Conservation (phyloP, 2,888 invertebrate genomes). For the Octodonta nipae region DNA sequence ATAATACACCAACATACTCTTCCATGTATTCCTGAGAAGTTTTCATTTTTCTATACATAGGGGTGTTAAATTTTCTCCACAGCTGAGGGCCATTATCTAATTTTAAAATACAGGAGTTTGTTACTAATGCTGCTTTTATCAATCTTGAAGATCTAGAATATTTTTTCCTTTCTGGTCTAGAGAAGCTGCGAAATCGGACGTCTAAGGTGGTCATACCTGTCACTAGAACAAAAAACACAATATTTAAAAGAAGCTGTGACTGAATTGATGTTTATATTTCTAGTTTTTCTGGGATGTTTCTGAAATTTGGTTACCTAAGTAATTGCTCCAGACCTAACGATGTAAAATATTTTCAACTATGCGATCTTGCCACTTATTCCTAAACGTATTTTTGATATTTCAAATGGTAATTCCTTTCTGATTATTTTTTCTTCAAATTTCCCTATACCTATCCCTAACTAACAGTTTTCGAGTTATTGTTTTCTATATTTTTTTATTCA, state of each 20-base stretch:
- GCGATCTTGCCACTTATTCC: too few species aligned
- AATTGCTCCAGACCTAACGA: too few species aligned
- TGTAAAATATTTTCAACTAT: too few species aligned
- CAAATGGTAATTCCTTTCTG: too few species aligned
- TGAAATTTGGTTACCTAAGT: too few species aligned
- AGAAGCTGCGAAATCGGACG: conserved; percentile 54
- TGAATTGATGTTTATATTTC: too few species aligned
- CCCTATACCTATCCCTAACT: too few species aligned
- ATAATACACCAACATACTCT: conserved; percentile 34
- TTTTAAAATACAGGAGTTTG: conserved; percentile 56
- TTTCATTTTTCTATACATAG: conserved; percentile 53
- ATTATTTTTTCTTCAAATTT: too few species aligned
- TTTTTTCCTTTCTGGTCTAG: conserved; percentile 41
- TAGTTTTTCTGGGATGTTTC: too few species aligned
- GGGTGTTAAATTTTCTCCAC: conserved; percentile 62
- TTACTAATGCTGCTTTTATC: conserved; percentile 57
- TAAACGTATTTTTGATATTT: too few species aligned
- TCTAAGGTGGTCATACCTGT: conserved; percentile 61
- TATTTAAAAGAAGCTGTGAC: not conserved
- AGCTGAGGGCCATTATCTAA: conserved; percentile 56
- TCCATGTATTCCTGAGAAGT: conserved; percentile 62
- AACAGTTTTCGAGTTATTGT: too few species aligned
- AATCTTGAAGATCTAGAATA: conserved; percentile 52
- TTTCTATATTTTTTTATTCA: too few species aligned
- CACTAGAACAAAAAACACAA: conserved; percentile 43